A percentile compares a stretch with the other conserved stretches of the same genome.
Evolutionary conservation across 2,797 vertebrate species (phyloP).

Genomic region (Podarcis siculus): DNA sequence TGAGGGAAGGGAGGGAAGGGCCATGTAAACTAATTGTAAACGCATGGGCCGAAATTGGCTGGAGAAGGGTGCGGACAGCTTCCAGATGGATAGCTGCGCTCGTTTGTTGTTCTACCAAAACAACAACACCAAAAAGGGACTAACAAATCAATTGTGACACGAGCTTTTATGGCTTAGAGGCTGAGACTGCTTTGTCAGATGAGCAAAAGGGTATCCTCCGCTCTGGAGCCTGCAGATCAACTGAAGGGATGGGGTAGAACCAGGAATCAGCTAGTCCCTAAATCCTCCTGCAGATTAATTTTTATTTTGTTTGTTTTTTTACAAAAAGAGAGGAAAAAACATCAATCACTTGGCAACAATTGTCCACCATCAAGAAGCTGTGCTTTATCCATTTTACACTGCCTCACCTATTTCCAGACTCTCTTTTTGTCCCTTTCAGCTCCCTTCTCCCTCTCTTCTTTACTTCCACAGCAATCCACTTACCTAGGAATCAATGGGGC

Average conservation of each 20-base stretch:
- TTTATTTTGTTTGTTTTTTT: neutral
- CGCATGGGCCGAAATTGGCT: neutral
- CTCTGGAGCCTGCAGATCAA: neutral
- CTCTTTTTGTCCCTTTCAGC: neutral
- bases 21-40: constrained; percentile 2
- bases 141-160: neutral
- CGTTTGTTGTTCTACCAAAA: neutral
- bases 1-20: neutral
- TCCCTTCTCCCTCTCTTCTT: neutral
- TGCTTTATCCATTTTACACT: neutral
- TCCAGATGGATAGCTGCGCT: neutral
- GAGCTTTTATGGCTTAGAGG: neutral
- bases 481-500: too few species aligned
- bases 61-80: neutral
- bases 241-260: neutral
- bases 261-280: neutral
- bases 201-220: neutral
- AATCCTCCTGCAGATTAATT: neutral
- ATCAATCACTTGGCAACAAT: neutral
- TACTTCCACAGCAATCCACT: neutral
- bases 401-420: neutral
- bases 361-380: neutral
- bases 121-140: neutral
- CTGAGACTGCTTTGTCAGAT: too few species aligned
- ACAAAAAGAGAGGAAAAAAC: neutral